These are phyloP conservation scores for Muschampia plurimacula DNA, from an alignment of 2,888 invertebrate species.

Conservation along the genomic window DNA sequence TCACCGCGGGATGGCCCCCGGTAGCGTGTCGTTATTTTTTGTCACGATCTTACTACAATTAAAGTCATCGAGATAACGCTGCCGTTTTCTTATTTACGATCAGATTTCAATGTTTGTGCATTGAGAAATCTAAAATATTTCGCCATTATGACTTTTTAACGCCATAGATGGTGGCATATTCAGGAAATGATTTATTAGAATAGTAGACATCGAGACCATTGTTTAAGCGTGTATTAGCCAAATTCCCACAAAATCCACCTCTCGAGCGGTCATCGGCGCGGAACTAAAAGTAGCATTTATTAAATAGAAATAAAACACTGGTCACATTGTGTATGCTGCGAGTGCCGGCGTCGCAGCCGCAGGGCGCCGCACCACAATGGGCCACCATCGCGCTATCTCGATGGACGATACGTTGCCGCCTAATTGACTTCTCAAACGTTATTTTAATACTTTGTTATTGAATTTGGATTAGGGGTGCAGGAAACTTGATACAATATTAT, in stretches of 20 bases:
- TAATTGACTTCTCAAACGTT: slow-evolving; percentile 84
- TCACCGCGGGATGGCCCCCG: slow-evolving; percentile 67
- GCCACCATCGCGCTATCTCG: slow-evolving; percentile 83
- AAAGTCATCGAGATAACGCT: slow-evolving; percentile 64
- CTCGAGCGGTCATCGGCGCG: slow-evolving; percentile 75
- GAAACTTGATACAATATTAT: neutral
- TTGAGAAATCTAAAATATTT: neutral
- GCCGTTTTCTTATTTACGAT: slow-evolving; percentile 56
- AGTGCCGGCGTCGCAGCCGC: slow-evolving; percentile 57
- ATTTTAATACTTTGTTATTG: slow-evolving; percentile 76
- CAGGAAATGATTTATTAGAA: slow-evolving; percentile 36
- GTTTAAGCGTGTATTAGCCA: slow-evolving; percentile 37
- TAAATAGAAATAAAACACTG: slow-evolving; percentile 76
- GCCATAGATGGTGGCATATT: slow-evolving; percentile 50
- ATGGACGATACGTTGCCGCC: slow-evolving; percentile 82
- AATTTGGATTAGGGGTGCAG: slow-evolving; percentile 18
- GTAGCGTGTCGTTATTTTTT: slow-evolving; percentile 72
- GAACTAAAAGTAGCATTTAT: slow-evolving; percentile 76
- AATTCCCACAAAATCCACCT: slow-evolving; percentile 77
- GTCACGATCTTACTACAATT: slow-evolving; percentile 65
- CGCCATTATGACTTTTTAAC: slow-evolving; percentile 8
- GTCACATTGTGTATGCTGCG: slow-evolving; percentile 65
- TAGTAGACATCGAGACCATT: slow-evolving; percentile 22
- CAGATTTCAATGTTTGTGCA: slow-evolving; percentile 16
- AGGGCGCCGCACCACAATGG: slow-evolving; percentile 78